Base-by-base conservation (phyloP, 37 sponge, comb jelly and placozoan species). In the Ianthella basta region DNA sequence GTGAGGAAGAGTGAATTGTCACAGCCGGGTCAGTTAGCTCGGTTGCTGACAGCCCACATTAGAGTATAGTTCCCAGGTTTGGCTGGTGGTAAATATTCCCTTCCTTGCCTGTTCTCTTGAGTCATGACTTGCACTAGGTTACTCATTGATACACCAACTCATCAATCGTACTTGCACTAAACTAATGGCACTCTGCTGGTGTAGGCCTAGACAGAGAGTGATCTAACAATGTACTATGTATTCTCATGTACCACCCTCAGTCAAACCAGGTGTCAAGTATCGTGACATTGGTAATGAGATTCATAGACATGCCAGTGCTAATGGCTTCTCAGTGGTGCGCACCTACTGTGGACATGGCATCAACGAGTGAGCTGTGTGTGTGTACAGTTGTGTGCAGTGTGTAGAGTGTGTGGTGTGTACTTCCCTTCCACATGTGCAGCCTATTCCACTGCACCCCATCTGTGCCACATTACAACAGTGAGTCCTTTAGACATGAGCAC, bases 271-370 rank as follows among this genome's bases (percentile, higher is more conserved):
- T 15, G 91, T 85, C 36, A 82, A 69, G 55, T 97, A 95, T 59
- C 60, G 98, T 19, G 94, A 97, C 39, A 63, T 97, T 69, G 98
- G 98, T 18, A 86, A 88, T 81, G 91, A 89, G 65, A 97, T 97
- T 59, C 95, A 95, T 87, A 82, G 60, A 37, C 94, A 95, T 73
- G 96, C 94, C 10, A 89, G 89, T 33, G 55, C 82, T 25, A 89
- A 91, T 30, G 94, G 92, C 18, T 95, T 75, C 81, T 90, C 91
- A 78, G 98, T 97, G 1, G 98, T 97, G 34, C 80, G 89, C 81
- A 91, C 91, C 23, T 97, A 97, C 85, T 97, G 98, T 86, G 98
- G 98, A 1, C 98, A 97, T 61, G 98, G 98, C 35, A 97, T 97
- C 59, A 90, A 97, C 68, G 90, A 91, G 94, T 93, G 60, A 89